Evolutionary conservation across 2,888 invertebrate species (phyloP), one percentile per base, ranked within the genome.

Genomic region (Caenorhabditis auriculariae): DNA sequence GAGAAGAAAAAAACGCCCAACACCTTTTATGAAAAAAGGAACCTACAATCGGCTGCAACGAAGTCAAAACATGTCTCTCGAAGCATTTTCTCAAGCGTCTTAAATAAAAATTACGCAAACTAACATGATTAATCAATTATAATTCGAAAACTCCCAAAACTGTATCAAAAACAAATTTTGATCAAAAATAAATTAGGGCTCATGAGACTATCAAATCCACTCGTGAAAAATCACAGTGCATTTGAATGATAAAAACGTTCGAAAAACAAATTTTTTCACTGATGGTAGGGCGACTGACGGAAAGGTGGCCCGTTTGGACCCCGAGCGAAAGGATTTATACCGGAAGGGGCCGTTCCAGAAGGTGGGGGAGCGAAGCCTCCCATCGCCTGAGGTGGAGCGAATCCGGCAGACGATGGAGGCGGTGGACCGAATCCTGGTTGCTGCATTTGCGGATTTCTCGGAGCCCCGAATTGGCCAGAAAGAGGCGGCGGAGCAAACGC

Each of bases 281-380:
- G 72, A 23, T 72, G 70, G 47, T 70, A 72, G 23, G 70, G 73
- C 37, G 73, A 73, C 41, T 70, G 70, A 41, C 70, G 65, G 48
- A 61, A 71, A 29, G 60, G 49, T 5, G 60, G 54, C 23, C 43
- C 54, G 17, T 46, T 49, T 9, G 71, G 68, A 24, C 60, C 66
- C 45, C 73, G 48, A 17, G 73, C 65, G 43, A 71, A 73, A 32
- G 73, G 72, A 54, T 72, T 72, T 19, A 39, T 58, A 42, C 69
- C 69, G 19, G 57, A 58, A 15, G 59, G 47, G 35, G 48, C 37
- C 4, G 15, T 21, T 24, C 46, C 48, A 4, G 3, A 15, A n/a
- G 53, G 53, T 23, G 50, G 45, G 21, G 38, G 38, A 6, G 38
- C 38, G 17, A 17, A 17, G 24, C 48, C 54, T 23, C 47, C 48